phyloP scores from a whole-genome alignment of 2,888 invertebrate species.

The Drosophila lutescens region DNA sequence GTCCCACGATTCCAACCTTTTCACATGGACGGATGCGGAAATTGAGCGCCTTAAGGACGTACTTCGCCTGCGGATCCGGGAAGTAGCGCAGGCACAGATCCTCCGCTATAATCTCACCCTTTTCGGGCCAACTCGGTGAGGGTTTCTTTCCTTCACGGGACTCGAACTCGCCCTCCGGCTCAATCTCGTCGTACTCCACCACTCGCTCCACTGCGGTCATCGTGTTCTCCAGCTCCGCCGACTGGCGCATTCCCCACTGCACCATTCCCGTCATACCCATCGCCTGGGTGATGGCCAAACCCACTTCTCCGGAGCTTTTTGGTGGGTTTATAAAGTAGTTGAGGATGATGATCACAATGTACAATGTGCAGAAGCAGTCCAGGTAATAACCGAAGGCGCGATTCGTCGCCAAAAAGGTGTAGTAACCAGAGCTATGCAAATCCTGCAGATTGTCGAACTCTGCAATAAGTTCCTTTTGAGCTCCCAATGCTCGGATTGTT shows the following conservation, averaged over 20 bases:
- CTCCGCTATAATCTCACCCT: slow-evolving; percentile 88
- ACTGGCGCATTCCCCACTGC: slow-evolving; percentile 95
- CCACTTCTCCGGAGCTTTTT: slow-evolving; percentile 89
- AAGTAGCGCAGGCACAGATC: slow-evolving; percentile 90
- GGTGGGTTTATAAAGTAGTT: slow-evolving; percentile 90
- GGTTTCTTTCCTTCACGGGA: slow-evolving; percentile 87
- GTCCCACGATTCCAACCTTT: slow-evolving; percentile 89
- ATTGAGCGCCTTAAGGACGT: slow-evolving; percentile 89
- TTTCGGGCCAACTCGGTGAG: slow-evolving; percentile 88
- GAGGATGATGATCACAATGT: slow-evolving; percentile 93
- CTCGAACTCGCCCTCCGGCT: slow-evolving; percentile 86
- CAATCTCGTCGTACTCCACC: slow-evolving; percentile 87
- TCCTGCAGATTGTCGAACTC: slow-evolving; percentile 93
- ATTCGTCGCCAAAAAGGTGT: slow-evolving; percentile 93
- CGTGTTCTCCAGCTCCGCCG: slow-evolving; percentile 93
- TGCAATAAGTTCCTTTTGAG: slow-evolving; percentile 89
- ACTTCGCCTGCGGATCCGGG: slow-evolving; percentile 86
- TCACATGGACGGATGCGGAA: slow-evolving; percentile 87
- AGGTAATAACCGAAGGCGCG: slow-evolving; percentile 97
- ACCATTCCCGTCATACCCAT: slow-evolving; percentile 89
- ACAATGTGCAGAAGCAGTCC: slow-evolving; percentile 93
- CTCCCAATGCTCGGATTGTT: slow-evolving; percentile 94
- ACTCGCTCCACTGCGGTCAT: slow-evolving; percentile 95
- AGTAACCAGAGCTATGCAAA: slow-evolving; percentile 95
- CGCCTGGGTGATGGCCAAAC: slow-evolving; percentile 91